Evolutionary conservation across 2,113 vertebrate species (phyloP).

Genomic region (Acanthochromis polyacanthus): DNA sequence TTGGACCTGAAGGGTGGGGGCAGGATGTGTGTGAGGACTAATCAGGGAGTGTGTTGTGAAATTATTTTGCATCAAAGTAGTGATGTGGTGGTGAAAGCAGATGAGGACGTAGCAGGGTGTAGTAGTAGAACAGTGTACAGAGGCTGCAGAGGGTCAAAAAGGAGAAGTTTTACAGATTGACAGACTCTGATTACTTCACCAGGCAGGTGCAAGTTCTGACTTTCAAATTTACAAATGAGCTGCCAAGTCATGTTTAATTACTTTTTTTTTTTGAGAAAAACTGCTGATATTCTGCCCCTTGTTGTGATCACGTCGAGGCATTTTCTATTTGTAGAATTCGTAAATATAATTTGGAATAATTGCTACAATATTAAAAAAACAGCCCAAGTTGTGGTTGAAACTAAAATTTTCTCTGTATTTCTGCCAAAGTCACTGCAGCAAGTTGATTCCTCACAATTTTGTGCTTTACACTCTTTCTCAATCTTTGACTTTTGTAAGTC

Average conservation of each 20-base stretch:
- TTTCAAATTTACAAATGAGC: constrained; percentile 18
- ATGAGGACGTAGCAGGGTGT: background rate
- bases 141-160: no score
- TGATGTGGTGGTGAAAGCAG: background rate
- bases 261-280: background rate
- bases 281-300: no score
- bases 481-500: no score
- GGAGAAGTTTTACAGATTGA: background rate
- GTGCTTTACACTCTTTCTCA: no score
- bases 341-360: no score
- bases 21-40: constrained; percentile 18
- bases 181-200: constrained; percentile 10
- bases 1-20: constrained; percentile 40
- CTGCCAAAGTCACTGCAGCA: no score
- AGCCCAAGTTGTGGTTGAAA: no score
- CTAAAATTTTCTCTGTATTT: no score
- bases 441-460: no score
- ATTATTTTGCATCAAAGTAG: background rate
- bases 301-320: no score
- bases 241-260: background rate
- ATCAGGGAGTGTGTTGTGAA: constrained; percentile 38
- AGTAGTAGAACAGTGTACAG: background rate
- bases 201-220: constrained; percentile 2
- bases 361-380: no score
- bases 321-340: no score